Evolutionary conservation across 1,140 invertebrate species (phyloP), one percentile per base, ranked within the genome.

Genomic region (Rhagoletis zephyria): DNA sequence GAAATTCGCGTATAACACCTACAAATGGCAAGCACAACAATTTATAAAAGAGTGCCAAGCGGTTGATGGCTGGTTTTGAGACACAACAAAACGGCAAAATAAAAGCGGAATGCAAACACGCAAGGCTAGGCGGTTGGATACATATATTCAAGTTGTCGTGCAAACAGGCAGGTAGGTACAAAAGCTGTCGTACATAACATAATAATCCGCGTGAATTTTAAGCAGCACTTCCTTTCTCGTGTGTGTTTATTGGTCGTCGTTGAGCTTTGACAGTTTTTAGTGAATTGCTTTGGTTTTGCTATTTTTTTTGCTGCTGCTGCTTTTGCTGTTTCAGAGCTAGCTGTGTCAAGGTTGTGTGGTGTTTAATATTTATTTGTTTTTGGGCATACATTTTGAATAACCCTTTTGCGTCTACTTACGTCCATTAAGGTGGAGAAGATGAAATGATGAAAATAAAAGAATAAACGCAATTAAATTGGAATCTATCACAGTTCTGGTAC

Each of bases 221-320:
- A 56, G 45, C 51, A 81, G 56, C 74, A 81, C n/a, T 81, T 81
- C 48, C 45, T 81, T 56, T 56, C n/a, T n/a, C 48, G 48, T 19
- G 16, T 81, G 48, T 19, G 16, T 81, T 81, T 81, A 10, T 81
- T 81, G 14, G 4, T 81, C 74, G 51, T n/a, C 12, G 48, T 16
- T 81, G 51, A 10, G n/a, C 48, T 81, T 81, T 81, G 74, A 81
- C 74, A 81, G n/a, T 81, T 81, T 81, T 81, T 56, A 81, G 74
- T n/a, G 67, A 14, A 14, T 10, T 74, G 65, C 45, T 70, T 70
- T 74, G 12, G 45, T 48, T 42, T 1, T 48, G 45, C 2, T 74
- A 45, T 40, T 67, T 30, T 40, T 42, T 5, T 30, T 74, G 40
- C 14, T 4, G 16, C 16, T 12, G 16, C 74, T 81, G 74, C 40